Evolutionary conservation across 2,797 vertebrate genomes (phyloP), one percentile per base, ranked within the genome.

Genomic region (Diceros bicornis): DNA sequence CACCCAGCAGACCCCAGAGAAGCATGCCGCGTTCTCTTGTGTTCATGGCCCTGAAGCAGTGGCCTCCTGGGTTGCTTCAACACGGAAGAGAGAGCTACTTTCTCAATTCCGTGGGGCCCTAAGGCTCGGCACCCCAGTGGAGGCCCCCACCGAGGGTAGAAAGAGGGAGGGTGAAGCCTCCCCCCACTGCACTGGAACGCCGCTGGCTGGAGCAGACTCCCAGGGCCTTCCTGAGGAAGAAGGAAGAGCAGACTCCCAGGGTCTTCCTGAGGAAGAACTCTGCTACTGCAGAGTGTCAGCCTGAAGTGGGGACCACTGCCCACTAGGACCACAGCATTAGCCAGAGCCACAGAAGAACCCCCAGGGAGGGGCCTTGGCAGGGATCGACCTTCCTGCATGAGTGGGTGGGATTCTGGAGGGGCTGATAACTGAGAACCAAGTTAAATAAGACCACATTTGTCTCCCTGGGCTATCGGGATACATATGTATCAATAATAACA

Each of bases 181-280:
- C 13, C 2, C 6, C 18, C n/a, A 8, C 69, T 77, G 77, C 27
- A 4, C 10, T 9, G 32, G 18, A 25, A 47, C 2, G 16, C 57
- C 7, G 4, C 47, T 41, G 72, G 20, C 79, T 18, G 14, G 37
- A 25, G 32, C 27, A 37, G 37, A n/a, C 71, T 34, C 59, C 47
- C n/a, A 57, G 69, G 32, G 37, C 20, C 10, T 62, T 59, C 34
- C 4, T 0, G 1, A 4, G 55, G 32, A 2, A n/a, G n/a, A n/a
- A n/a, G n/a, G n/a, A n/a, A n/a, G 37, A 25, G 32, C 27, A 37
- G 37, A n/a, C 71, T 34, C 59, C 47, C n/a, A 57, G 69, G 7
- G n/a, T n/a, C n/a, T n/a, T n/a, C n/a, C n/a, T n/a, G n/a, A n/a
- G n/a, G n/a, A n/a, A n/a, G n/a, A n/a, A n/a, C n/a, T n/a, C n/a